Evolutionary conservation across 2,797 vertebrate genomes (phyloP).

Genomic region (Mus spretus): DNA sequence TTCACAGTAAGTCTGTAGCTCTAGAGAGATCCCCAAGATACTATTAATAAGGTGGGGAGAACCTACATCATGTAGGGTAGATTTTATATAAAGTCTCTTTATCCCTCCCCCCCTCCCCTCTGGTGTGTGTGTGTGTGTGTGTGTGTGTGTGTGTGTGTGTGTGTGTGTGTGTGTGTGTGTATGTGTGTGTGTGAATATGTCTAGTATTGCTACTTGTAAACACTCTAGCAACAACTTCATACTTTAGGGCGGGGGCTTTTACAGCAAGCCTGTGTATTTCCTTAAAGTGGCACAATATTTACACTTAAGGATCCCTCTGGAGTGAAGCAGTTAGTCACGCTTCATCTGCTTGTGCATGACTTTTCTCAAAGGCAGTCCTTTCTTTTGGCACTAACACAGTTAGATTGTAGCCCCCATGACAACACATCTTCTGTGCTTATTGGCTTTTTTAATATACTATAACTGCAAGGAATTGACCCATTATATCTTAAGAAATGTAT

Average conservation of each 20-base stretch:
- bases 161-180: neutral
- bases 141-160: neutral
- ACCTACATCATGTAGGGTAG: neutral
- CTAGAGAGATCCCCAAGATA: neutral
- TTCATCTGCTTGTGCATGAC: neutral
- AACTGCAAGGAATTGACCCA: neutral
- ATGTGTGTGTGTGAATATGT: neutral
- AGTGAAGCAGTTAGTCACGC: conserved; percentile 4
- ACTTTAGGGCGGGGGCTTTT: neutral
- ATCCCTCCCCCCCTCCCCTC: neutral
- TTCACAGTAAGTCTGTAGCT: neutral
- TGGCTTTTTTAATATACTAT: neutral
- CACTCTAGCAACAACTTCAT: neutral
- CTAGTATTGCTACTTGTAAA: neutral
- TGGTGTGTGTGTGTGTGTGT: neutral
- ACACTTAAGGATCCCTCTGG: neutral
- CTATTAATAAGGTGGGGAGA: neutral
- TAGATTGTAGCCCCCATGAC: neutral
- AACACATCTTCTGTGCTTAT: neutral
- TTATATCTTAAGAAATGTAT: neutral
- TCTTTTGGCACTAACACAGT: conserved; percentile 8
- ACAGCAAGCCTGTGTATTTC: neutral
- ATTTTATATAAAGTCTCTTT: neutral
- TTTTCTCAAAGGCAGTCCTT: neutral
- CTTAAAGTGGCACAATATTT: neutral